Conservation (phyloP, 2,797 vertebrate species). For the Cyclura pinguis region DNA sequence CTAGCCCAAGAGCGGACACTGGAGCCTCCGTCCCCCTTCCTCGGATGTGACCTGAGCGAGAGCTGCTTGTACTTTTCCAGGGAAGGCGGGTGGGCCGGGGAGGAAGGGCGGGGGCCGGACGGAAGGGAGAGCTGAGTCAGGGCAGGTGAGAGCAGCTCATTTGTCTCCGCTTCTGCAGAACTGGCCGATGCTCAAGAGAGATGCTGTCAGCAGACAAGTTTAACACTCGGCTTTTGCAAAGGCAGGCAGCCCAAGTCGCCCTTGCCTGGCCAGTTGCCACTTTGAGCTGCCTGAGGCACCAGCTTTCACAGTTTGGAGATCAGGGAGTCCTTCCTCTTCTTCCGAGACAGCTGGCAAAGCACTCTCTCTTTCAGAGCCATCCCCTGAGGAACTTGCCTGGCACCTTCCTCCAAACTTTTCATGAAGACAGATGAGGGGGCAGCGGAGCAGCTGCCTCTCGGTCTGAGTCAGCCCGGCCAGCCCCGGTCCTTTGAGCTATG, state of each 20-base stretch:
- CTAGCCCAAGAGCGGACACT: too few species aligned
- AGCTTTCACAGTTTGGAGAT: background rate
- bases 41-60: background rate
- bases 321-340: background rate
- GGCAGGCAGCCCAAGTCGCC: too few species aligned
- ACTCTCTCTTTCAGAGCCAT: background rate
- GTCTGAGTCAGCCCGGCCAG: background rate
- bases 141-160: slow-evolving; percentile 4
- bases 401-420: background rate
- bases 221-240: background rate
- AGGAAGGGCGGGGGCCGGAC: too few species aligned
- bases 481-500: background rate
- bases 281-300: background rate
- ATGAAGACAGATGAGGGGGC: background rate
- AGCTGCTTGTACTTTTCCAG: background rate
- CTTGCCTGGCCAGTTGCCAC: background rate
- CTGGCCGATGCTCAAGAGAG: background rate
- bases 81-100: background rate
- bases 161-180: background rate
- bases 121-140: background rate
- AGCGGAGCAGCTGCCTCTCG: too few species aligned
- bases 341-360: background rate
- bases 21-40: too few species aligned
- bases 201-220: background rate
- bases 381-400: background rate